Base-by-base conservation (phyloP, 2,888 invertebrate species). In the Malthinus flaveolus region DNA sequence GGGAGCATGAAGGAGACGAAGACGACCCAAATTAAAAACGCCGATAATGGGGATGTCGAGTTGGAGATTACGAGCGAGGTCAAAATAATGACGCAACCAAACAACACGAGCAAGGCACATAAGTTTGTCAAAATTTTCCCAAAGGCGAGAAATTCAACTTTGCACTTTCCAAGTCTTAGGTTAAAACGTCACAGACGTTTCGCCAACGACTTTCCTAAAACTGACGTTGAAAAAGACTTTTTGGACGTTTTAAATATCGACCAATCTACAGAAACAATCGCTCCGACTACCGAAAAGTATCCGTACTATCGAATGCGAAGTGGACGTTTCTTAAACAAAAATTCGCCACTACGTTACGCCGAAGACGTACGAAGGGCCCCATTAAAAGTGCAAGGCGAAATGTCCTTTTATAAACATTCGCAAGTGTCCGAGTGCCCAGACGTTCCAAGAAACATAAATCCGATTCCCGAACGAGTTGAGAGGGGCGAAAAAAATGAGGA, bases 331-430 rank as follows among this genome's bases (percentile, higher is more conserved):
- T 62, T 85, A 0, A 77, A 82, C 49, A 80, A 78, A 66, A 75
- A 85, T 67, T 88, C 89, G 0, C 86, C 89, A 0, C 71, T 90
- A 13, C 80, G 85, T 34, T 90, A 90, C 69, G 84, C 87, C 0
- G 84, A 87, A 71, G 83, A 87, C 77, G 79, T 88, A 0, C 76
- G 79, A 54, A 79, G 82, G 6, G 82, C 88, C 23, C 90, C 90
- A 0, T 78, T 75, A 32, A 90, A 90, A 77, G 81, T 82, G 0
- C 77, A 79, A 7, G 85, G 86, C n/a, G 84, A 85, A 8, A 85
- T 87, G 71, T 86, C 88, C 56, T 90, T 91, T 76, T 91, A 91
- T 67, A 84, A 87, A 59, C 71, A 73, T 56, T 87, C 88, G 0
- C 81, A 86, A 54, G 75, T 78, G n/a, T 73, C 80, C 7, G 64